Percentiles rank a stretch among this genome's conserved stretches.
These are phyloP conservation scores for Indri indri DNA, from an alignment of 2,113 vertebrate genomes.

Conservation along the genomic window DNA sequence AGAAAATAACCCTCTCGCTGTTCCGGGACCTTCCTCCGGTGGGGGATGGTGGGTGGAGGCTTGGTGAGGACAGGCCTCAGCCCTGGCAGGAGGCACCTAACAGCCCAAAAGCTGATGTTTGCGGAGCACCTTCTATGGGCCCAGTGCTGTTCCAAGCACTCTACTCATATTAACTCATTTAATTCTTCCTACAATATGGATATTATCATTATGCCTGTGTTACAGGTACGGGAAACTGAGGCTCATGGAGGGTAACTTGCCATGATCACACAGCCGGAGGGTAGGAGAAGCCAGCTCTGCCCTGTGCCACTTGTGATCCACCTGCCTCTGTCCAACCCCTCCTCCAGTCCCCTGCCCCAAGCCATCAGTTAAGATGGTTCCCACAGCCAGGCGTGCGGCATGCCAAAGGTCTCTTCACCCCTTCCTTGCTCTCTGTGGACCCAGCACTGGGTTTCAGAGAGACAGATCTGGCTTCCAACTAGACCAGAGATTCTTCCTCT, in stretches of 20 bases:
- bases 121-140: neutral
- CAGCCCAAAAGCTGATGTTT: neutral
- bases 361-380: neutral
- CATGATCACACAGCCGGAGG: neutral
- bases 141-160: neutral
- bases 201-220: neutral
- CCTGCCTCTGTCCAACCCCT: neutral
- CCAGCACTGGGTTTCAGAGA: neutral
- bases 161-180: neutral
- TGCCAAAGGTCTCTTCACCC: neutral
- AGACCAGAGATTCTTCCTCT: neutral
- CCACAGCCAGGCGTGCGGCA: neutral
- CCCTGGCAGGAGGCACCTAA: neutral
- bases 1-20: conserved; percentile 58
- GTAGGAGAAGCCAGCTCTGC: neutral
- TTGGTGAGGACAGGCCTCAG: neutral
- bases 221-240: neutral
- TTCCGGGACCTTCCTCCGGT: neutral
- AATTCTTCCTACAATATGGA: neutral
- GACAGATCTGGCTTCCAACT: neutral
- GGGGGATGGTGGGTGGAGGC: neutral
- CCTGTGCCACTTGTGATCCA: neutral
- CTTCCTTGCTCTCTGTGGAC: neutral
- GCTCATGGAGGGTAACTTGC: neutral
- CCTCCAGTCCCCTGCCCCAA: neutral